Evolutionary conservation across 2,888 invertebrate genomes (phyloP), one percentile per base, ranked within the genome.

Genomic region (Apomyelois bistriatella): DNA sequence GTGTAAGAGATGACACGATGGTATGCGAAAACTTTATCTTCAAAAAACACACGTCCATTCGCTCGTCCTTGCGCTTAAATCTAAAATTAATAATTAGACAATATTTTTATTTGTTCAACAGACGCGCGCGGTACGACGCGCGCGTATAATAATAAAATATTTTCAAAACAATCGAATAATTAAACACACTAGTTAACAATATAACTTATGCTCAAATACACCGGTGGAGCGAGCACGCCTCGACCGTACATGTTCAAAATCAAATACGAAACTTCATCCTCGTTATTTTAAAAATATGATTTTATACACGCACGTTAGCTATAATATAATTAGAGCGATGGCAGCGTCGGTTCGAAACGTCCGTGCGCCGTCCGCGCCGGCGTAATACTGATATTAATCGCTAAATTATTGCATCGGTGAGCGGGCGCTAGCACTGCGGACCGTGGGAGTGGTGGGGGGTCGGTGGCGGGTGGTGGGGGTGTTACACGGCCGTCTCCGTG

Each of bases 401-500:
- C 66, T 74, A 73, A 69, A 66, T 71, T 72, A 70, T 72, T 71
- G 70, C 68, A 32, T 67, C 65, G 65, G 65, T 64, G 63, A 58
- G 62, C 65, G 42, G 57, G 56, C 53, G 57, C 38, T 17, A 22
- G 59, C 61, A 59, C 57, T 59, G 55, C 58, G 68, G 59, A 54
- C 62, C 58, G 59, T 38, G 6, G 15, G 38, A 13, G 12, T 40
- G 15, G 57, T 16, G 28, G 57, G 51, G 49, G 53, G 36, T 42
- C 32, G 53, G 43, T 52, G 48, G 32, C 22, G 58, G 50, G 53
- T 52, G 53, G 54, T 58, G 60, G 54, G 58, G 62, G 57, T 56
- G 79, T 82, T 96, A 97, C 85, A 97, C 97, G 83, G 97, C 97
- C 72, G 97, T 97, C 93, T 97, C 97, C 76, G 97, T 97, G 92